Evolutionary conservation across 2,113 vertebrate genomes (phyloP), one percentile per base, ranked within the genome.

Genomic region (Ochotona princeps): DNA sequence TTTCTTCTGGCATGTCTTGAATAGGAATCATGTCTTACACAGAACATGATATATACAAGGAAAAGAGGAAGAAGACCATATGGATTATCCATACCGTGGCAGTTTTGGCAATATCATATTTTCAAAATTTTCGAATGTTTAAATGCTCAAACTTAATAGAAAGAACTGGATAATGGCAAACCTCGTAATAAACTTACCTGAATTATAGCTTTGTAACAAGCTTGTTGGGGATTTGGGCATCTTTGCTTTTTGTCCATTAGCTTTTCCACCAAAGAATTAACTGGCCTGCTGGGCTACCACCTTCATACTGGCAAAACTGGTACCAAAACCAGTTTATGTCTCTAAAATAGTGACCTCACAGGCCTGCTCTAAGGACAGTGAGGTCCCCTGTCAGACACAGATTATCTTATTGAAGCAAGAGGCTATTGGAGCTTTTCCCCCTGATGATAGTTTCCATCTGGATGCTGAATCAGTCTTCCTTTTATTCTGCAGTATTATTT

Each of bases 251-350:
- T 95, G 88, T 90, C 87, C 83, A 83, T 95, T 95, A 80, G 51
- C 92, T 95, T 92, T 97, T 94, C 51, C 83, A 91, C n/a, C 83
- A 66, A 89, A 97, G 74, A 96, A 69, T 61, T 92, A 95, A 78
- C 83, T 93, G 1, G 17, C 85, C 91, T 94, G 95, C 96, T 92
- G 97, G 92, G 94, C 17, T 97, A 82, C 94, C 88, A 95, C 93
- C 94, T 96, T 97, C 90, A 96, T 84, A 44, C 95, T 97, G 96
- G 66, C 81, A 75, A 95, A 92, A 85, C 92, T 97, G 94, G 89
- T 97, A 87, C 92, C 18, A 97, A 96, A 96, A 96, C 94, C 83
- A 91, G 95, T 95, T 96, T 73, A 47, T 21, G 14, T 89, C 96
- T 97, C 89, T 91, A 85, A 97, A 93, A 60, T 87, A 91, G 93